phyloP scores from a whole-genome alignment of 2,797 vertebrate genomes.

The Thaleichthys pacificus region DNA sequence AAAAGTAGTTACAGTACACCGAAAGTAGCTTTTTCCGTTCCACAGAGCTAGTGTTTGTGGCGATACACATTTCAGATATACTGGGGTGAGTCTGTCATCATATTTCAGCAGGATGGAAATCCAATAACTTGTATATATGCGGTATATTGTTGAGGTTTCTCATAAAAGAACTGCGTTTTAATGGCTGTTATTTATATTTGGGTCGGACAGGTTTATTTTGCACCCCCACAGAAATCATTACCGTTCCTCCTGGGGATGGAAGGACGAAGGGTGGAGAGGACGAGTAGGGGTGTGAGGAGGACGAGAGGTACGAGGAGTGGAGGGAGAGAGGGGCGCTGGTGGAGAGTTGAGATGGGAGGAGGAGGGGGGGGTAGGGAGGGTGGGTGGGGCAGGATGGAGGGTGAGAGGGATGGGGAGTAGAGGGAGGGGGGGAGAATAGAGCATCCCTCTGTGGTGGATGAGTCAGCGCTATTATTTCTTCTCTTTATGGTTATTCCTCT shows the following conservation, averaged over 20 bases:
- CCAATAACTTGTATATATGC: conserved; percentile 61
- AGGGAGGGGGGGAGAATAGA: neutral
- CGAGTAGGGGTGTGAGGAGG: neutral
- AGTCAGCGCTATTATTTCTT: conserved; percentile 62
- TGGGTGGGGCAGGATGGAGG: no score
- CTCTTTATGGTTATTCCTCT: conserved; percentile 44
- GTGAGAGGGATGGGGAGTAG: no score
- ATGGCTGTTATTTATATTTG: conserved; percentile 70
- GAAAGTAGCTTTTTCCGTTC: conserved; percentile 18
- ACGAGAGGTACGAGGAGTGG: no score
- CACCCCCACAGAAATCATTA: conserved; percentile 68
- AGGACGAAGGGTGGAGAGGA: neutral
- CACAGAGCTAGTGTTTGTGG: neutral
- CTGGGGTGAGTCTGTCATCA: conserved; percentile 35
- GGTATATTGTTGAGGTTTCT: conserved; percentile 61
- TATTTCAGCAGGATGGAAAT: conserved; percentile 58
- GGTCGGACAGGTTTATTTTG: conserved; percentile 63
- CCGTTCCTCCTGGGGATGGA: conserved; percentile 28
- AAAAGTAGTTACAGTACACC: neutral
- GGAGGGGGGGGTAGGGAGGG: conserved; percentile 20
- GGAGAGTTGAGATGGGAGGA: conserved; percentile 25
- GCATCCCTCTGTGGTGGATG: conserved; percentile 56
- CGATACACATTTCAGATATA: conserved; percentile 29
- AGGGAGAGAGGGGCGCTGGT: no score
- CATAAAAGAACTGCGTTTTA: conserved; percentile 65